Evolutionary conservation across 23 tunicate genomes (phyloP), one percentile per base, ranked within the genome.

Genomic region (Ascidia mentula): DNA sequence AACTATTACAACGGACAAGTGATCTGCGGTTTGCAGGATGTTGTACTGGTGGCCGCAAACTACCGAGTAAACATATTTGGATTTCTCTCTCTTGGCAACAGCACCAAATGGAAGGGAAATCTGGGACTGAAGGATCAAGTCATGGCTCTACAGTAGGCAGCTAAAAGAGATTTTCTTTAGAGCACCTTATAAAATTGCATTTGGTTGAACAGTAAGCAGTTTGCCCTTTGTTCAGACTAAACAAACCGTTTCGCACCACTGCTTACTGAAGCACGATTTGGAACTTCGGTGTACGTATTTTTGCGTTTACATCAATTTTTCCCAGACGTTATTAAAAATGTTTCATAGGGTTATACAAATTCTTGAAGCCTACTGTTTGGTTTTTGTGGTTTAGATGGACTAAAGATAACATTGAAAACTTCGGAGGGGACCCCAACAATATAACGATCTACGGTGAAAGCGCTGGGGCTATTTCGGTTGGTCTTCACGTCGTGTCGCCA

Each of bases 381-480:
- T n/a, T n/a, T n/a, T n/a, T n/a, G n/a, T n/a, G n/a, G n/a, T 37
- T 35, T 6, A 81, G 85, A 71, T 81, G 85, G 85, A 42, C 39
- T 0, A 60, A 45, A n/a, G 85, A 81, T 28, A 72, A 81, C 37
- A 72, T 81, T 24, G 59, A 30, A 71, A 31, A 42, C n/a, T 81
- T 81, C 24, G 85, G 85, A 26, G 85, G 85, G 37, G 38, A 81
- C 34, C 69, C 59, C 22, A 60, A 72, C 17, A 81, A 81, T 36
- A 69, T 81, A 31, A 81, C 85, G 65, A 71, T 81, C 37, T 81
- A 71, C 69, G 85, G 85, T 0, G 85, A 81, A 71, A 81, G 85
- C 39, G 85, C 85, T 72, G 85, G 85, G 9, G 36, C 78, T 0
- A 39, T 81, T 0, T 71, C 85, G 17, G 85, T 81, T 42, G 45